A percentile compares a stretch with the other conserved stretches of the same genome.
These are phyloP conservation scores for Furnarius figulus DNA, from an alignment of 2,113 vertebrate genomes.

Conservation along the genomic window DNA sequence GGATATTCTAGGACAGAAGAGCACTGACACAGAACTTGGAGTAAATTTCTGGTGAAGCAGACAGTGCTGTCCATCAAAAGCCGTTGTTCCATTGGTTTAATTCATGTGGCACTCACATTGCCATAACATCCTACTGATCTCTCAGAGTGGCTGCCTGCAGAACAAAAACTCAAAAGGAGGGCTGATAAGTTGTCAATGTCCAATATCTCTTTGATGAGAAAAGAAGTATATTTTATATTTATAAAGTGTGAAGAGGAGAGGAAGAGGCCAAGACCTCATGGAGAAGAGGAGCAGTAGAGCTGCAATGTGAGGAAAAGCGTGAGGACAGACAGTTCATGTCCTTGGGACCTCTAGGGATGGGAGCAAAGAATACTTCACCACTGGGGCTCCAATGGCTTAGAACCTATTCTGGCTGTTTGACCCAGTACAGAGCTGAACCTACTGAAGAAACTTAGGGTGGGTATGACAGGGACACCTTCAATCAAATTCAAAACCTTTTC, in stretches of 20 bases:
- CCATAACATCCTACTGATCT: fast-evolving
- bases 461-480: neutral
- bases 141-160: neutral
- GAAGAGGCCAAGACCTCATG: neutral
- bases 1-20: neutral
- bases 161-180: neutral
- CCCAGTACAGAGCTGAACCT: neutral
- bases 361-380: neutral
- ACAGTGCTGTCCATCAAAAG: neutral
- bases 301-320: neutral
- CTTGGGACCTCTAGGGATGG: neutral
- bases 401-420: neutral
- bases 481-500: neutral
- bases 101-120: fast-evolving
- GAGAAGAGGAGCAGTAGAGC: neutral
- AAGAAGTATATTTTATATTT: neutral
- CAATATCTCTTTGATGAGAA: neutral
- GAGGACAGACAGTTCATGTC: neutral
- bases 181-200: neutral
- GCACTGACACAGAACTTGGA: neutral
- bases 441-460: neutral
- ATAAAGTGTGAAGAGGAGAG: neutral
- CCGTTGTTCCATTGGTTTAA: neutral
- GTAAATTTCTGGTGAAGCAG: neutral
- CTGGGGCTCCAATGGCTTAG: neutral